phyloP scores from a whole-genome alignment of 2,888 invertebrate species.

The Malachius bipustulatus region DNA sequence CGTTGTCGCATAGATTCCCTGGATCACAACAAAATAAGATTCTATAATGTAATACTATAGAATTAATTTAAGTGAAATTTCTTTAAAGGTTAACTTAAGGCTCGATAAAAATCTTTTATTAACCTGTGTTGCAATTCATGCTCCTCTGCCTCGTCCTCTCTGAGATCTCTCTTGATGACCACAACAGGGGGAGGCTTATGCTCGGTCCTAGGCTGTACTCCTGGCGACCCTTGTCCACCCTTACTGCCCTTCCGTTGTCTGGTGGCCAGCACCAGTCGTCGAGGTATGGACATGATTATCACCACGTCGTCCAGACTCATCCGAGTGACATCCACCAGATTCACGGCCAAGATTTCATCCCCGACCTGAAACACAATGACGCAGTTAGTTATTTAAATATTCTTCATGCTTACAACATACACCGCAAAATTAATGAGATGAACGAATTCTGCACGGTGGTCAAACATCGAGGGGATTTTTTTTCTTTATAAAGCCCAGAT shows the following conservation, averaged over 20 bases:
- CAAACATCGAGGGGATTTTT: neutral
- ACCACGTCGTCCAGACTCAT: constrained; percentile 99
- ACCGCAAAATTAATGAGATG: neutral
- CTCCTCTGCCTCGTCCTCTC: constrained; percentile 67
- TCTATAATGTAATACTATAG: constrained; percentile 3
- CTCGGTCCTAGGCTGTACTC: constrained; percentile 55
- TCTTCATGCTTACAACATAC: neutral
- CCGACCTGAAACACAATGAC: constrained; percentile 56
- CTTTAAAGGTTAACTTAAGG: no score
- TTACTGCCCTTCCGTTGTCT: constrained; percentile 60
- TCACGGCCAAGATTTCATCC: constrained; percentile 96
- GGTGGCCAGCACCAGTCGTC: constrained; percentile 86
- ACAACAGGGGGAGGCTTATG: constrained; percentile 85
- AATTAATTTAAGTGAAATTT: neutral
- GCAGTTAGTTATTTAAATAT: neutral
- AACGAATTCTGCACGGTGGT: neutral
- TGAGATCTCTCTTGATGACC: constrained; percentile 76
- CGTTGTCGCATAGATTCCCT: constrained; percentile 40
- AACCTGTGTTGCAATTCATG: neutral
- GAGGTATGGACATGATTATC: constrained; percentile 97
- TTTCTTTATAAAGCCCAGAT: neutral
- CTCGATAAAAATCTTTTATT: neutral
- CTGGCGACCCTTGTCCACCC: constrained; percentile 40
- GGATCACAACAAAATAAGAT: constrained; percentile 12
- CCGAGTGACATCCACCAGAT: constrained; percentile 91